Base-by-base conservation (phyloP, 2,888 invertebrate species). In the Hirtodrosophila trivittata region DNA sequence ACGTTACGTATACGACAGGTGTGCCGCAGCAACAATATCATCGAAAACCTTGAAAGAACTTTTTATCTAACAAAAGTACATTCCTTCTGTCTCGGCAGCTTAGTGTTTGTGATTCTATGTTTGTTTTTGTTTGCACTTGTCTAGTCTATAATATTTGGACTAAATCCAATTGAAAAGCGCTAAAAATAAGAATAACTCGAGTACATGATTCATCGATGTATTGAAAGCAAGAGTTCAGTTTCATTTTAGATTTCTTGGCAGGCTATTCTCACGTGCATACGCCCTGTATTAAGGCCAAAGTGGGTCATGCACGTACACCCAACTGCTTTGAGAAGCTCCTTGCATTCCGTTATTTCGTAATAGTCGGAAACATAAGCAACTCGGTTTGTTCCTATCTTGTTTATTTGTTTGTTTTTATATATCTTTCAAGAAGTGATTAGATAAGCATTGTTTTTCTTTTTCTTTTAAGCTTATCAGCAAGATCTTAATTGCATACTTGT, bases 1-100 rank as follows among this genome's bases (percentile, higher is more conserved):
- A 35, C 32, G 73, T 83, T 81, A 80, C 66, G 81, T 70, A 73
- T 75, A 57, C 84, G 67, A 65, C 81, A 75, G 67, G 73, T 72
- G 66, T 72, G 60, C 50, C 49, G 9, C 33, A 33, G 9, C 38
- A 35, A 41, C 16, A 33, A 8, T 18, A 18, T 38, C 30, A 41
- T 12, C n/a, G 25, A 45, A 52, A 66, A 43, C 74, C 69, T 73
- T 73, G 74, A 69, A 69, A 47, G 38, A 33, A 32, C 37, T n/a
- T 7, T 16, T 6, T 16, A 26, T 21, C 52, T 43, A 7, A 28
- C 9, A 33, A 49, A 54, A 56, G 28, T 52, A 43, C 37, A 54
- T 50, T 68, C 26, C 51, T 7, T 12, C 16, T 57, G 14, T 16
- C 35, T 43, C 55, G 42, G 28, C 13, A 43, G 12, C 10, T 32